These are phyloP conservation scores for Phlogophora meticulosa DNA, from an alignment of 2,888 invertebrate genomes.

Conservation along the genomic window DNA sequence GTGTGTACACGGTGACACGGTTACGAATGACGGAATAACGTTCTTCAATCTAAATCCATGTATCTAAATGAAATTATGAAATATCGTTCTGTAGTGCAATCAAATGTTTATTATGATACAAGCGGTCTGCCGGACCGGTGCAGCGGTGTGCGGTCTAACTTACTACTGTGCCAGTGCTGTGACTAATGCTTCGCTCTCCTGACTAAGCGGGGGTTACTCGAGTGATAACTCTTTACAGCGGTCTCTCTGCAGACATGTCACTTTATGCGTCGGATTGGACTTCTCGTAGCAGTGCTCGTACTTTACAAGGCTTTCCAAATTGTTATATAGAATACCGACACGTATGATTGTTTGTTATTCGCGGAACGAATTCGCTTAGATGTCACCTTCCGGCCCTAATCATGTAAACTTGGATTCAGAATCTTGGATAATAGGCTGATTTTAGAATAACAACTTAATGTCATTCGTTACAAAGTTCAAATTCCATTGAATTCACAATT, in stretches of 20 bases:
- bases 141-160: background rate
- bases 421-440: background rate
- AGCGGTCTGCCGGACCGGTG: background rate
- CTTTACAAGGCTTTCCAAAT: conserved; percentile 46
- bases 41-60: too few species aligned
- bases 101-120: too few species aligned
- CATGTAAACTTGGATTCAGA: conserved; percentile 36
- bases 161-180: conserved; percentile 16
- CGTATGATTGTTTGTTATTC: conserved; percentile 36
- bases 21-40: too few species aligned
- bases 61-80: too few species aligned
- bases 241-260: background rate
- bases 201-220: conserved; percentile 42
- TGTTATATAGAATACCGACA: conserved; percentile 26
- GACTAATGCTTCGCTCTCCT: conserved; percentile 56
- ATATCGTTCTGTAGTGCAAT: too few species aligned
- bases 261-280: background rate
- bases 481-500: background rate
- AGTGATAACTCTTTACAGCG: conserved; percentile 21
- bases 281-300: conserved; percentile 33
- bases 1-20: too few species aligned
- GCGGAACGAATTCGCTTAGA: conserved; percentile 35
- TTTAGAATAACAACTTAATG: background rate
- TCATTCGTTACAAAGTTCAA: background rate
- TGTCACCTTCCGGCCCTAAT: conserved; percentile 30